These are phyloP conservation scores for Parnassius glacialis DNA, from an alignment of 2,888 invertebrate species.

Conservation along the genomic window DNA sequence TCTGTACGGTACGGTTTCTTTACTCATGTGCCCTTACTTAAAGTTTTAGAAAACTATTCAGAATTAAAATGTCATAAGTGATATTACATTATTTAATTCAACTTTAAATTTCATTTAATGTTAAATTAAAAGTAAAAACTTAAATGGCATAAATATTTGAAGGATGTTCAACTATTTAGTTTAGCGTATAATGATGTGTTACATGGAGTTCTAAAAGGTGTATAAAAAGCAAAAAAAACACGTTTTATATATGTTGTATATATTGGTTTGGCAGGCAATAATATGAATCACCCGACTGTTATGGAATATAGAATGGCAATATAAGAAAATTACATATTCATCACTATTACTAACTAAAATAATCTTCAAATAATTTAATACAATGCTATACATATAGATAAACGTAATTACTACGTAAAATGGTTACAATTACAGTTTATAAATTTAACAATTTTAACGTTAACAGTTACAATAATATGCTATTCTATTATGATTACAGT, in stretches of 20 bases:
- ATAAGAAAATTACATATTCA: slow-evolving; percentile 44
- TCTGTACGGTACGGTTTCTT: too few species aligned
- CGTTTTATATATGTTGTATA: slow-evolving; percentile 54
- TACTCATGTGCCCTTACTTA: too few species aligned
- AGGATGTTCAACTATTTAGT: too few species aligned
- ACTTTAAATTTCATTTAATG: too few species aligned
- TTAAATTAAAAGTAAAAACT: too few species aligned
- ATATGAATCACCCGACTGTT: slow-evolving; percentile 63
- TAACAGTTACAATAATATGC: slow-evolving; percentile 71
- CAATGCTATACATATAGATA: slow-evolving; percentile 19
- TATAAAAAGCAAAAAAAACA: background rate
- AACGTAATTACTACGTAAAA: slow-evolving; percentile 33
- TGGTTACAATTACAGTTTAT: slow-evolving; percentile 62
- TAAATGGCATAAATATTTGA: too few species aligned
- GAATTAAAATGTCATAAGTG: too few species aligned
- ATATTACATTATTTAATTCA: too few species aligned
- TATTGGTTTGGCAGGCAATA: slow-evolving; percentile 70
- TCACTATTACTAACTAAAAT: slow-evolving; percentile 25
- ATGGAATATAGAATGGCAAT: slow-evolving; percentile 47
- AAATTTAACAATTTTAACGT: slow-evolving; percentile 74
- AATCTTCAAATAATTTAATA: slow-evolving; percentile 14
- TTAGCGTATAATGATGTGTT: too few species aligned
- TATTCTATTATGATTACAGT: slow-evolving; percentile 44
- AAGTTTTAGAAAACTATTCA: too few species aligned
- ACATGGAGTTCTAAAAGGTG: too few species aligned